Evolutionary conservation across 2,888 invertebrate genomes (phyloP).

Genomic region (Sceliomorpha sp.): DNA sequence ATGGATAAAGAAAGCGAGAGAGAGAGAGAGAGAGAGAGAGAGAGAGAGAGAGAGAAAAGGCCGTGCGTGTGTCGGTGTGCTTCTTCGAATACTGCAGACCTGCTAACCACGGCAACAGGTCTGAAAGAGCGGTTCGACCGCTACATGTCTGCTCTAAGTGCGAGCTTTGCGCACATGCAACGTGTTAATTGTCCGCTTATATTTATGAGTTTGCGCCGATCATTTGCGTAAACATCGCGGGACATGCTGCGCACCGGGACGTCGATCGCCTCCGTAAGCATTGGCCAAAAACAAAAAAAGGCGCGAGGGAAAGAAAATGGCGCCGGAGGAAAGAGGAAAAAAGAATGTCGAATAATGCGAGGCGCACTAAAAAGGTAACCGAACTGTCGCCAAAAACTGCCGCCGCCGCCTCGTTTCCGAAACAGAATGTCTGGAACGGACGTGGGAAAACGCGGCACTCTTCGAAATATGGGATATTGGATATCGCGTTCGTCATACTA

Average conservation of each 20-base stretch:
- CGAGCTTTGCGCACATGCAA: constrained; percentile 50
- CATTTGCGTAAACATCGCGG: constrained; percentile 65
- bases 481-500: too few species aligned
- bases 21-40: background rate
- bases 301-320: background rate
- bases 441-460: too few species aligned
- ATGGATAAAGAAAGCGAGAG: background rate
- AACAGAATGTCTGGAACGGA: too few species aligned
- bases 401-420: too few species aligned
- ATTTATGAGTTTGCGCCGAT: constrained; percentile 69
- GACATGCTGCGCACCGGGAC: constrained; percentile 12
- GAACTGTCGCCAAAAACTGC: constrained; percentile 2
- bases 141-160: constrained; percentile 10
- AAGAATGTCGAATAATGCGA: background rate
- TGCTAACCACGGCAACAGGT: constrained; percentile 45
- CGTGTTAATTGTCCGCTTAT: constrained; percentile 70
- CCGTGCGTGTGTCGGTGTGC: constrained; percentile 14
- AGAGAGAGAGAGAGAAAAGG: background rate
- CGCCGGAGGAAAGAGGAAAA: too few species aligned
- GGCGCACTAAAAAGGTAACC: background rate
- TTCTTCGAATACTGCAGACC: constrained; percentile 14
- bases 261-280: constrained; percentile 3
- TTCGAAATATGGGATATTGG: too few species aligned
- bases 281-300: background rate
- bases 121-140: constrained; percentile 17